A percentile compares a stretch with the other conserved stretches of the same genome.
These are phyloP conservation scores for Lasiurus borealis DNA, from an alignment of 2,113 vertebrate genomes.

Conservation along the genomic window DNA sequence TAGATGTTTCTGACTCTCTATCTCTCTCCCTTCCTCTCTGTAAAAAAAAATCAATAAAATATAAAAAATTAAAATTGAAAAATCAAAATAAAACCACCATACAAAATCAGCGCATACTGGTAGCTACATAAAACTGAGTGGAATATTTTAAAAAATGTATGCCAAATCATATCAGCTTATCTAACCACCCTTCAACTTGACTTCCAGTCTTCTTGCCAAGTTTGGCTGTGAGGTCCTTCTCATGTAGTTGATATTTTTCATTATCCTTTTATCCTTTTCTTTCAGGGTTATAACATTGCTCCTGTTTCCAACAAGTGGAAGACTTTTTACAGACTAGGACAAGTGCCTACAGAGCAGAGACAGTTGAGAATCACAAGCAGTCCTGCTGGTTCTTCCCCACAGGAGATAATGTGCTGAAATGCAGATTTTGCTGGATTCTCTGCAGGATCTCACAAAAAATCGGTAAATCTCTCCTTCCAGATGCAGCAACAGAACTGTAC, in stretches of 20 bases:
- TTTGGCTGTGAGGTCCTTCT: not conserved
- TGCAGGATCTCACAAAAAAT: constrained; percentile 68
- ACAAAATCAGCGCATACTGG: too few species aligned
- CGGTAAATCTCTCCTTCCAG: constrained; percentile 73
- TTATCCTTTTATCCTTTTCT: constrained; percentile 59
- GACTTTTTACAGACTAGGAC: constrained; percentile 49
- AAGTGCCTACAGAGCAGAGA: constrained; percentile 66
- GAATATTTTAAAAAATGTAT: constrained; percentile 52
- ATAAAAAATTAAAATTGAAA: too few species aligned
- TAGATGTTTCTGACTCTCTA: too few species aligned
- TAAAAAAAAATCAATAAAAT: too few species aligned
- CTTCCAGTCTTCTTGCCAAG: constrained; percentile 70
- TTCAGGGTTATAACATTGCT: constrained; percentile 52
- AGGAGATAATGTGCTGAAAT: constrained; percentile 71
- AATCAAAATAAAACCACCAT: too few species aligned
- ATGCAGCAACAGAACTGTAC: constrained; percentile 49
- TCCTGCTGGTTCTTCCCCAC: constrained; percentile 72
- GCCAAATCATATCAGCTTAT: constrained; percentile 61
- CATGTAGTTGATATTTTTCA: constrained; percentile 10
- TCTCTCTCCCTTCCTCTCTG: too few species aligned
- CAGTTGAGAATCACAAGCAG: constrained; percentile 50
- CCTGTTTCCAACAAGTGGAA: constrained; percentile 67
- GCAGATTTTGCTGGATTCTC: constrained; percentile 73
- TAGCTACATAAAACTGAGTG: too few species aligned
- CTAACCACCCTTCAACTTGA: constrained; percentile 75